Percentiles rank a stretch among this genome's conserved stretches.
These are phyloP conservation scores for Scomber japonicus DNA, from an alignment of 2,113 vertebrate genomes.

Conservation along the genomic window DNA sequence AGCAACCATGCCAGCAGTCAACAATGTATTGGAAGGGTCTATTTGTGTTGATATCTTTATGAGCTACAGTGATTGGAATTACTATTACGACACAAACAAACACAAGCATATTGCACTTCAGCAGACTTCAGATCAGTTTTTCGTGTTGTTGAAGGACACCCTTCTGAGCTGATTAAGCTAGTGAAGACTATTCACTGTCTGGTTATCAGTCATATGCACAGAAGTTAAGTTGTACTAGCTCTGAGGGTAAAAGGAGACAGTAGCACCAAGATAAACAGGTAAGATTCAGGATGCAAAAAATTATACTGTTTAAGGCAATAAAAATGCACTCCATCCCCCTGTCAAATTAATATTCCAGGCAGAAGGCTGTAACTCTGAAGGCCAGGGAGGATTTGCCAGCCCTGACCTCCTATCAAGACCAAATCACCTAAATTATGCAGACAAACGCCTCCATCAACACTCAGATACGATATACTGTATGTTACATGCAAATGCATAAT, in stretches of 20 bases:
- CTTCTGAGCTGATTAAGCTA: neutral
- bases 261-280: neutral
- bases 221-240: neutral
- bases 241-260: too few relatives aligned
- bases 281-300: neutral
- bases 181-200: neutral
- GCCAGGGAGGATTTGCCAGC: neutral
- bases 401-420: neutral
- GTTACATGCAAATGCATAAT: constrained; percentile 8
- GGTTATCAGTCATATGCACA: constrained; percentile 2
- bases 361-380: neutral
- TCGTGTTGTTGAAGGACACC: neutral
- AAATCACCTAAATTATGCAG: neutral
- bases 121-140: neutral
- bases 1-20: constrained; percentile 64
- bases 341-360: neutral
- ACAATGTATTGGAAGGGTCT: constrained; percentile 54
- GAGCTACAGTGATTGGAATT: constrained; percentile 44
- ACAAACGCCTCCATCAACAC: constrained; percentile 6
- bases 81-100: constrained; percentile 21
- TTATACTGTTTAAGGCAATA: neutral
- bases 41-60: constrained; percentile 65
- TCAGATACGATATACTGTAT: neutral
- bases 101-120: neutral
- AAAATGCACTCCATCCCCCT: neutral